phyloP scores from a whole-genome alignment of 2,888 invertebrate genomes.

The Drosophila acutilabella region DNA sequence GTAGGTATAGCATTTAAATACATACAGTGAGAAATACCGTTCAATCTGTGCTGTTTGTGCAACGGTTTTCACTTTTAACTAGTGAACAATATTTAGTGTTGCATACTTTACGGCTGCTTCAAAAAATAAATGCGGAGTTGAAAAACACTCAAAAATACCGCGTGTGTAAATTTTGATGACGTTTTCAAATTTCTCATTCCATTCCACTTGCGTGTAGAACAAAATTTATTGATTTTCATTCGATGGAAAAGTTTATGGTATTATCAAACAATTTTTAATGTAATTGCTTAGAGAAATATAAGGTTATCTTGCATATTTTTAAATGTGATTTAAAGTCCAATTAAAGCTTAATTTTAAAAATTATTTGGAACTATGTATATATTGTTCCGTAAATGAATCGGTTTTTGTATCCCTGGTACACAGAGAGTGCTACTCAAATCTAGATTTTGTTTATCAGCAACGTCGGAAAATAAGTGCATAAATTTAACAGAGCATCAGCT shows the following conservation, averaged over 20 bases:
- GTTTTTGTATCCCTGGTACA: not conserved
- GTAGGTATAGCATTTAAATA: slow-evolving; percentile 49
- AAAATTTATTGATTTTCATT: not conserved
- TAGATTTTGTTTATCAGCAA: slow-evolving; percentile 21
- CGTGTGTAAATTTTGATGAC: not conserved
- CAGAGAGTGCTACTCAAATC: not conserved
- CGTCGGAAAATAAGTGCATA: slow-evolving; percentile 23
- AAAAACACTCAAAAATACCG: not conserved
- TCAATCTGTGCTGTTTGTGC: not conserved
- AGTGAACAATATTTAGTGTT: not conserved
- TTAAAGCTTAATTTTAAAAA: too few species aligned
- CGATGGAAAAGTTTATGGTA: not conserved
- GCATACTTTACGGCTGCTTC: not conserved
- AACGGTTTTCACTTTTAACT: not conserved
- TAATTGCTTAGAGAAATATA: not conserved
- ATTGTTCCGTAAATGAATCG: not conserved
- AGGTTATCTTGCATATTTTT: too few species aligned
- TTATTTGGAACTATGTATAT: too few species aligned
- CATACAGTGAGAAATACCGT: not conserved
- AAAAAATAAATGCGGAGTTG: not conserved
- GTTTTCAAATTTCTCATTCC: not conserved
- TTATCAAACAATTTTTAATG: not conserved
- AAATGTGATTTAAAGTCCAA: too few species aligned
- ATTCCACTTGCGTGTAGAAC: not conserved
- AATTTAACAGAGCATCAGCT: slow-evolving; percentile 14